Evolutionary conservation across 1,140 invertebrate genomes (phyloP).

Genomic region (Hycleus phaleratus): DNA sequence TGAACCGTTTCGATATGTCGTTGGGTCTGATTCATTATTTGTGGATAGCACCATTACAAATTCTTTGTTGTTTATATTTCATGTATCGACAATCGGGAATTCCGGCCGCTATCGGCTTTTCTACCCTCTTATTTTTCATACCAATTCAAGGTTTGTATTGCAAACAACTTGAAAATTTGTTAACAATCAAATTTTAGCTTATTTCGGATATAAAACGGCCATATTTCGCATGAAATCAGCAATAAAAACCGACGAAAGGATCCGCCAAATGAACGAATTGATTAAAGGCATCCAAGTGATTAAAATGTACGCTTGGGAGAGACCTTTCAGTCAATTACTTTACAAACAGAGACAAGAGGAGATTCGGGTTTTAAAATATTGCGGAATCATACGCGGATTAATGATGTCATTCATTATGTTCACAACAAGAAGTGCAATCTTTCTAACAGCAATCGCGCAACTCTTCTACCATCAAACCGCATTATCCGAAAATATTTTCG

Average conservation of each 20-base stretch:
- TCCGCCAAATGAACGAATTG: slow-evolving; percentile 58
- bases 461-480: slow-evolving; percentile 60
- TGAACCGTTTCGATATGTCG: slow-evolving; percentile 59
- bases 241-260: slow-evolving; percentile 50
- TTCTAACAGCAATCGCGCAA: slow-evolving; percentile 65
- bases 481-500: slow-evolving; percentile 65
- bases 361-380: slow-evolving; percentile 36
- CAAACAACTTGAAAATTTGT: no score
- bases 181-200: slow-evolving; percentile 15
- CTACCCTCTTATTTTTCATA: slow-evolving; percentile 70
- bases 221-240: slow-evolving; percentile 45
- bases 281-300: slow-evolving; percentile 56
- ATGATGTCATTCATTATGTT: slow-evolving; percentile 68
- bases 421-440: slow-evolving; percentile 65
- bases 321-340: slow-evolving; percentile 57
- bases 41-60: slow-evolving; percentile 55
- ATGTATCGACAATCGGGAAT: slow-evolving; percentile 67
- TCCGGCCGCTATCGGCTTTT: slow-evolving; percentile 67
- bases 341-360: slow-evolving; percentile 26
- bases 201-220: slow-evolving; percentile 38
- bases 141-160: slow-evolving; percentile 62
- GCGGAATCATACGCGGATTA: slow-evolving; percentile 52
- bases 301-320: slow-evolving; percentile 89
- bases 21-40: slow-evolving; percentile 57
- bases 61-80: slow-evolving; percentile 59